These are phyloP conservation scores for Morus bassanus DNA, from an alignment of 2,797 vertebrate genomes.

Conservation along the genomic window DNA sequence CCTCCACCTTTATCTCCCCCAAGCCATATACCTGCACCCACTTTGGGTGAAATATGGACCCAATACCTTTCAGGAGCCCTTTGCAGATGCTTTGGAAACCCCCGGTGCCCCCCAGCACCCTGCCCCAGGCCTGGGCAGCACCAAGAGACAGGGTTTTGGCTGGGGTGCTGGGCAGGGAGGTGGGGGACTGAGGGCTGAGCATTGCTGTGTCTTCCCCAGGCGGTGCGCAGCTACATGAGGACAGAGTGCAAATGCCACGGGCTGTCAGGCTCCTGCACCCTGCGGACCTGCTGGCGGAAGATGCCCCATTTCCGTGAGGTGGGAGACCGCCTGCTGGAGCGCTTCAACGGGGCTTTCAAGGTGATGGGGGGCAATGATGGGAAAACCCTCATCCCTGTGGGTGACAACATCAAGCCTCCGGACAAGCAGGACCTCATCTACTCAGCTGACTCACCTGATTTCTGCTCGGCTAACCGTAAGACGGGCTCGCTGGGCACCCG, in stretches of 20 bases:
- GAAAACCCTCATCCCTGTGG: constrained; percentile 93
- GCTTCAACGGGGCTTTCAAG: constrained; percentile 95
- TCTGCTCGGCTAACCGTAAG: constrained; percentile 94
- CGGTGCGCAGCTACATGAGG: constrained; percentile 94
- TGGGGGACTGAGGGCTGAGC: background rate
- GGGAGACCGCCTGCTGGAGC: constrained; percentile 90
- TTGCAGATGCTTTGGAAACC: background rate
- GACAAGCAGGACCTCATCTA: constrained; percentile 96
- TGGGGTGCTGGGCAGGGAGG: background rate
- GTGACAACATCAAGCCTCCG: constrained; percentile 93
- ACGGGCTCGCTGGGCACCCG: constrained; percentile 92
- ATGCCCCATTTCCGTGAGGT: constrained; percentile 97
- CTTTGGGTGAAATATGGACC: background rate
- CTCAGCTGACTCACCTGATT: constrained; percentile 94
- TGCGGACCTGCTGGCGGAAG: constrained; percentile 97
- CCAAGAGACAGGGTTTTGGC: background rate
- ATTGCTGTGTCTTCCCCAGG: constrained; percentile 68
- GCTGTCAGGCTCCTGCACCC: constrained; percentile 93
- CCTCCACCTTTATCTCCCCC: background rate
- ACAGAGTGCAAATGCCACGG: constrained; percentile 98
- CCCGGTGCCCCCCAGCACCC: no score
- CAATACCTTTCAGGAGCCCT: background rate
- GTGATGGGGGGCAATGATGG: constrained; percentile 98
- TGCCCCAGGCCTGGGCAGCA: background rate
- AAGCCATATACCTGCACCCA: background rate